Evolutionary conservation across 1,140 invertebrate species (phyloP).

Genomic region (Linepithema humile): DNA sequence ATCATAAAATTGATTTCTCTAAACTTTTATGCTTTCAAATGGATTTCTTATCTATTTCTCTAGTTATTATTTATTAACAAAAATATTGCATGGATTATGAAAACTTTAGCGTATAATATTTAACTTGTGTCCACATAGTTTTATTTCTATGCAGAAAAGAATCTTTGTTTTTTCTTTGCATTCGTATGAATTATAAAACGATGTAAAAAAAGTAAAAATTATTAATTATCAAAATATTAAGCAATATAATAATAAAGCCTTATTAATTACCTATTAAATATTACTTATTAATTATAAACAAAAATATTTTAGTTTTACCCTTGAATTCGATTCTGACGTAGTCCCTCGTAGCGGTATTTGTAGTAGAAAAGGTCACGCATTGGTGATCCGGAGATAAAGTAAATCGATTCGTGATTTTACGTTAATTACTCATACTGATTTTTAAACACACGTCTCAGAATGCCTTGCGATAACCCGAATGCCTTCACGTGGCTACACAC

Average conservation of each 20-base stretch:
- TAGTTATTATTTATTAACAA: not conserved
- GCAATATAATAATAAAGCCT: too few species aligned
- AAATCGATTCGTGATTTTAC: not conserved
- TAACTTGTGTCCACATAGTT: not conserved
- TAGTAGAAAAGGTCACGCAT: not conserved
- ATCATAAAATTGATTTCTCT: not conserved
- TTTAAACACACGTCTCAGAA: not conserved
- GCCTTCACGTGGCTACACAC: not conserved
- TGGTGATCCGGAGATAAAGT: not conserved
- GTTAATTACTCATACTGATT: not conserved
- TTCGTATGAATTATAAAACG: too few species aligned
- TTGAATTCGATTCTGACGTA: not conserved
- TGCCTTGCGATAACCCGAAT: not conserved
- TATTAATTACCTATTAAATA: too few species aligned
- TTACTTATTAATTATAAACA: too few species aligned
- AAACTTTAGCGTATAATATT: not conserved
- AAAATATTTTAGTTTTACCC: constrained; percentile 12
- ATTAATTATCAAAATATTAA: too few species aligned
- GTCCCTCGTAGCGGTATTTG: not conserved
- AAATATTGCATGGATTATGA: not conserved
- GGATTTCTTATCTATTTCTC: too few species aligned
- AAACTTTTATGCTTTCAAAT: too few species aligned
- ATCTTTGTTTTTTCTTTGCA: too few species aligned
- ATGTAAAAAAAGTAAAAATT: too few species aligned
- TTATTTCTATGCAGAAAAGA: not conserved